Conservation (phyloP, 2,113 vertebrate genomes). For the Forbesichthys agassizii region DNA sequence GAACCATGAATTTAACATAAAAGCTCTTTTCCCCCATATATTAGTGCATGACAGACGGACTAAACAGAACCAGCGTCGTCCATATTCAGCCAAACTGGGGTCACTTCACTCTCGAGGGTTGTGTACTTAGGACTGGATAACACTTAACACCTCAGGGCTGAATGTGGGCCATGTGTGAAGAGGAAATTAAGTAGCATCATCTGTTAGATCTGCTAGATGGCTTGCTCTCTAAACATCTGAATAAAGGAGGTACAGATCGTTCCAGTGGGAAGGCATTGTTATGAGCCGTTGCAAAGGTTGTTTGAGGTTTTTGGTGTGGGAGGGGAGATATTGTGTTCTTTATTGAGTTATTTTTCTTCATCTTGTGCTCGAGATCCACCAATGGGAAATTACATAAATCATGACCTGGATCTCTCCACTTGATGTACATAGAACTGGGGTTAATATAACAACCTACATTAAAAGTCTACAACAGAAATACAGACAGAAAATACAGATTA, state of each 20-base stretch:
- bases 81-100: not conserved
- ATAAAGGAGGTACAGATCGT: not conserved
- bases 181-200: not conserved
- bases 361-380: too few relatives aligned
- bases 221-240: not conserved
- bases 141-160: not conserved
- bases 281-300: conserved; percentile 13
- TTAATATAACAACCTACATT: too few relatives aligned
- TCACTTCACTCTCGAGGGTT: not conserved
- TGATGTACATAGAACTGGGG: too few relatives aligned
- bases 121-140: not conserved
- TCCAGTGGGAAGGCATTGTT: not conserved
- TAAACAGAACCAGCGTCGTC: not conserved
- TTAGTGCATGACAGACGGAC: not conserved
- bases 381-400: too few relatives aligned
- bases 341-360: too few relatives aligned
- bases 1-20: not conserved
- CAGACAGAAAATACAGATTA: not conserved
- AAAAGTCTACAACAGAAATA: not conserved
- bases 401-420: too few relatives aligned
- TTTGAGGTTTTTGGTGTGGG: too few relatives aligned
- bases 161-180: not conserved
- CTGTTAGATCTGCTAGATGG: not conserved
- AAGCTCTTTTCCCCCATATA: not conserved
- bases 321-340: too few relatives aligned